Conservation (phyloP, 2,113 vertebrate species). For the Fregata magnificens region DNA sequence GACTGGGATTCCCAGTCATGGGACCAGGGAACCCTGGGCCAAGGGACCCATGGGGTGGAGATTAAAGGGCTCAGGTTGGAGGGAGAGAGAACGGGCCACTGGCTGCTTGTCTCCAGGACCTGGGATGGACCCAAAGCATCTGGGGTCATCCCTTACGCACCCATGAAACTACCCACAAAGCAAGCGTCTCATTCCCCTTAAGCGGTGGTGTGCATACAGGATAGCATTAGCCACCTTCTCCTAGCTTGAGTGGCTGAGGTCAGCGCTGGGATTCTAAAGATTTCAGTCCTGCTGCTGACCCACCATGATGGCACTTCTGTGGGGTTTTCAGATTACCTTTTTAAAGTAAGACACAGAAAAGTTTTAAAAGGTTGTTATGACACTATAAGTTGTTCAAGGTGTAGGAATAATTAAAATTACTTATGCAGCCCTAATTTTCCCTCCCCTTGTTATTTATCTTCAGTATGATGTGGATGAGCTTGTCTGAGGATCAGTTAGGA, state of each 20-base stretch:
- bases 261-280: neutral
- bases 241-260: neutral
- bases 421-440: neutral
- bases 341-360: neutral
- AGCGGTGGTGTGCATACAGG: neutral
- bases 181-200: neutral
- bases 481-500: neutral
- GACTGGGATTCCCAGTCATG: neutral
- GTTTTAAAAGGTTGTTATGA: neutral
- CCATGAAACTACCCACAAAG: neutral
- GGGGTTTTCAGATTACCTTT: neutral
- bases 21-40: neutral
- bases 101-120: neutral
- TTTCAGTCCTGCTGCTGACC: neutral
- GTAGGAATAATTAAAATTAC: neutral
- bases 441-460: neutral
- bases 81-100: neutral
- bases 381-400: neutral
- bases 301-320: neutral
- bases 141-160: neutral
- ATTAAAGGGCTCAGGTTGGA: neutral
- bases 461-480: neutral
- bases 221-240: neutral
- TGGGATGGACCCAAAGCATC: neutral
- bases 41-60: neutral